A percentile compares a stretch with the other conserved stretches of the same genome.
Conservation (phyloP, 2,113 vertebrate species). For the Gallinago undulata region DNA sequence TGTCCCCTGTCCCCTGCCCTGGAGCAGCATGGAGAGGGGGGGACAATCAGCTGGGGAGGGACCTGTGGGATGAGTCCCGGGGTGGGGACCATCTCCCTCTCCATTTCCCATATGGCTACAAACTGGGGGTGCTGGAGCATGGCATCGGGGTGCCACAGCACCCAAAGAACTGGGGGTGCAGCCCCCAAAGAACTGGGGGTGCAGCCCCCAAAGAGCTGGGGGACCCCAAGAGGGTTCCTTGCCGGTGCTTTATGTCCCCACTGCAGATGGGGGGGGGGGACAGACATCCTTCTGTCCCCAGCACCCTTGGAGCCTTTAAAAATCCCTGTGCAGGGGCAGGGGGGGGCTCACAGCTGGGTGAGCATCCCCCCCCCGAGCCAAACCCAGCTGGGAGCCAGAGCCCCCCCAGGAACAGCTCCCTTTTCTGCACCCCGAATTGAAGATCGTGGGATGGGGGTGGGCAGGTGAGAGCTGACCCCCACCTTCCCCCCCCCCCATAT, state of each 20-base stretch:
- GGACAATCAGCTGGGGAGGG: accelerated
- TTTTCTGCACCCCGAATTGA: background rate
- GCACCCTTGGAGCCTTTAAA: background rate
- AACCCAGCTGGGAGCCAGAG: background rate
- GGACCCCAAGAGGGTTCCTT: too few species aligned
- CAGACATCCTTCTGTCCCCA: background rate
- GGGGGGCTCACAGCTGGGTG: accelerated
- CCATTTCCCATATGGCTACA: background rate
- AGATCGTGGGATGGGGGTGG: accelerated
- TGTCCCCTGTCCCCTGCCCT: background rate
- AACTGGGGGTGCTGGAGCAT: background rate
- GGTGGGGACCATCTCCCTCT: background rate
- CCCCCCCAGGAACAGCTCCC: background rate
- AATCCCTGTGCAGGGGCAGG: accelerated
- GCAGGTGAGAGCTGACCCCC: background rate
- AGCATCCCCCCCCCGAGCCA: background rate
- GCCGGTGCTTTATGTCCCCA: background rate
- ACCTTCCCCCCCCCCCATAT: accelerated
- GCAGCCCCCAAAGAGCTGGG: too few species aligned
- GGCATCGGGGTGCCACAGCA: accelerated
- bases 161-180: accelerated
- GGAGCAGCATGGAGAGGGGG: background rate
- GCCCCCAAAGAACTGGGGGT: too few species aligned
- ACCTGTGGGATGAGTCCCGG: background rate
- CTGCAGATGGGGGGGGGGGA: background rate